Base-by-base conservation (phyloP, 2,888 invertebrate genomes). In the Nephrocerus scutellatus region DNA sequence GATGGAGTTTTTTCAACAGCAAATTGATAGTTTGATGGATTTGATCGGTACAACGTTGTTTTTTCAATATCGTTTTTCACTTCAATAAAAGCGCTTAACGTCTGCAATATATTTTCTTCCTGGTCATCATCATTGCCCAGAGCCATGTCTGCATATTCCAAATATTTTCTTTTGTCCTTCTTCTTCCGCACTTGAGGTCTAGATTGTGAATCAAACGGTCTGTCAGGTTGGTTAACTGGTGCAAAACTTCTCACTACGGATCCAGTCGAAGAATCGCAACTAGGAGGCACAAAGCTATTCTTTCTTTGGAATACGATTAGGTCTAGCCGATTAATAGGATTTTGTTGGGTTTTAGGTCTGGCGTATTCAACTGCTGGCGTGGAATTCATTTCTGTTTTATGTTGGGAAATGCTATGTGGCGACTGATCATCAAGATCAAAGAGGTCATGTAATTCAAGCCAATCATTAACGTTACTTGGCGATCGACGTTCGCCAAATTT, bases 381-480 rank as follows among this genome's bases (percentile, higher is more conserved):
- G 29, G 41, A n/a, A n/a, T n/a, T n/a, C n/a, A n/a, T n/a, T n/a
- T n/a, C n/a, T n/a, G n/a, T n/a, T n/a, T n/a, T n/a, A n/a, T n/a
- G n/a, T n/a, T n/a, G n/a, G n/a, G n/a, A n/a, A n/a, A n/a, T n/a
- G n/a, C n/a, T n/a, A n/a, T n/a, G n/a, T 6, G 20, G 21, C 5
- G 33, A 37, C 9, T 31, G 29, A 22, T 51, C 50, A 3, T 42
- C 39, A 9, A 39, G 46, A 33, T 60, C 54, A 23, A 62, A 63
- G 6, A 59, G 52, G 43, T 62, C 60, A 26, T 67, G 66, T 26
- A 67, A 44, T 36, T 67, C 64, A 33, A 68, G 55, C 68, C 68
- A 68, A 51, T 68, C 68, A 40, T 55, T 56, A 10, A 68, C 68
- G 41, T 67, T 67, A 48, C 61, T 66, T 19, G 68, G 67, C 23